Conservation (phyloP, 2,888 invertebrate genomes). For the Scrobipalpa costella region DNA sequence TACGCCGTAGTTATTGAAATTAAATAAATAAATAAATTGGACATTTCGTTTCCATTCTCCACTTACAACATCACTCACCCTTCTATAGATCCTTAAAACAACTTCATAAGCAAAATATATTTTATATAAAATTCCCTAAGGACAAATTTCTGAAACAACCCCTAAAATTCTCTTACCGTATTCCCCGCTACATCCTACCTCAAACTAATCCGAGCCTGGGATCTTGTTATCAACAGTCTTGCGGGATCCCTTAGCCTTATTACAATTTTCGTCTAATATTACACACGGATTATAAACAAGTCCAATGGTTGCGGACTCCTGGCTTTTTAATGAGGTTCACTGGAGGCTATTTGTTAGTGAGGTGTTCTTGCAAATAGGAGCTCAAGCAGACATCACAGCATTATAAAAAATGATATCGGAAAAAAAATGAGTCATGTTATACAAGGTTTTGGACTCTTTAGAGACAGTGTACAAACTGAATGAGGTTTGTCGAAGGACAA, state of each 20-base stretch:
- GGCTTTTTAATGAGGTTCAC: slow-evolving; percentile 41
- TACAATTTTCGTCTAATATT: slow-evolving; percentile 75
- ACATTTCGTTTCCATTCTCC: too few relatives aligned
- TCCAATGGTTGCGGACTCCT: slow-evolving; percentile 45
- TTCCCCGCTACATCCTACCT: slow-evolving; percentile 34
- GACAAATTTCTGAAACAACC: slow-evolving; percentile 5
- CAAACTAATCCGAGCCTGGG: slow-evolving; percentile 40
- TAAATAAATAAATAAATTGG: too few relatives aligned
- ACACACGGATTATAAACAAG: slow-evolving; percentile 65
- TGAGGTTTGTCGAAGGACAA: too few relatives aligned
- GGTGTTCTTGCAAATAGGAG: background rate
- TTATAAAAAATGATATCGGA: too few relatives aligned
- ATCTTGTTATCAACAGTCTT: slow-evolving; percentile 72
- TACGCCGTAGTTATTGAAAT: too few relatives aligned
- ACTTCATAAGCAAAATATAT: background rate
- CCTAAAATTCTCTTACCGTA: slow-evolving; percentile 3
- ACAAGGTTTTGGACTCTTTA: too few relatives aligned
- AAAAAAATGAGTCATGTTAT: too few relatives aligned
- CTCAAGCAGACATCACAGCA: background rate
- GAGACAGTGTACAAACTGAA: too few relatives aligned
- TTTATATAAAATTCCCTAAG: slow-evolving; percentile 2
- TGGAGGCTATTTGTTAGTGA: slow-evolving; percentile 28
- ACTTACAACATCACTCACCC: too few relatives aligned
- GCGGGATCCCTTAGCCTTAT: slow-evolving; percentile 69
- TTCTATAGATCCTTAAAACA: too few relatives aligned